Evolutionary conservation across 2,797 vertebrate species (phyloP).

Genomic region (Carcharodon carcharias): DNA sequence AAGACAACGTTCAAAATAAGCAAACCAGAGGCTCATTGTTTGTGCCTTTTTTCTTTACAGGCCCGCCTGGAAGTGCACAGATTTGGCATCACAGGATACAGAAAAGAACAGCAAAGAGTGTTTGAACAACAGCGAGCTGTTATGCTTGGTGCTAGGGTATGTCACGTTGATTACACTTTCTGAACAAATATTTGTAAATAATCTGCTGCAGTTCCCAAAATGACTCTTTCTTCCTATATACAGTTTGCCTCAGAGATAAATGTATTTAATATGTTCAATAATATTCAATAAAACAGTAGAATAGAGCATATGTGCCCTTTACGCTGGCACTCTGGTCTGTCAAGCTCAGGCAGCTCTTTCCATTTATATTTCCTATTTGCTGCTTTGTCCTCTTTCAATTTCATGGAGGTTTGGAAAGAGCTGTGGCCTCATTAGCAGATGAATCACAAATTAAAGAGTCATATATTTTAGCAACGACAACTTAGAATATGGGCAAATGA

Average conservation of each 20-base stretch:
- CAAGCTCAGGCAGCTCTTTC: not conserved
- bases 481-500: not conserved
- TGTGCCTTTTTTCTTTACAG: slow-evolving; percentile 51
- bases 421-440: not conserved
- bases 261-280: not conserved
- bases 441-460: not conserved
- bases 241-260: not conserved
- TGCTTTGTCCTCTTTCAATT: not conserved
- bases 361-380: not conserved
- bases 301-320: not conserved
- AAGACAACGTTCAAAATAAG: not conserved
- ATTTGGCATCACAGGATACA: slow-evolving; percentile 86
- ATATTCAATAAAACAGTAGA: not conserved
- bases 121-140: slow-evolving; percentile 84
- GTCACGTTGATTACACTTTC: slow-evolving; percentile 19
- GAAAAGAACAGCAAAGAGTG: slow-evolving; percentile 79
- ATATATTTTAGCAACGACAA: not conserved
- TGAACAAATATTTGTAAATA: not conserved
- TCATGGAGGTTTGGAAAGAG: not conserved
- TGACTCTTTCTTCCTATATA: not conserved
- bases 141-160: slow-evolving; percentile 88
- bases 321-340: not conserved
- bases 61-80: slow-evolving; percentile 88
- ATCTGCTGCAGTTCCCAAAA: not conserved
- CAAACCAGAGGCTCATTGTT: not conserved